Evolutionary conservation across 1,140 invertebrate species (phyloP).

Genomic region (Spodoptera litura): DNA sequence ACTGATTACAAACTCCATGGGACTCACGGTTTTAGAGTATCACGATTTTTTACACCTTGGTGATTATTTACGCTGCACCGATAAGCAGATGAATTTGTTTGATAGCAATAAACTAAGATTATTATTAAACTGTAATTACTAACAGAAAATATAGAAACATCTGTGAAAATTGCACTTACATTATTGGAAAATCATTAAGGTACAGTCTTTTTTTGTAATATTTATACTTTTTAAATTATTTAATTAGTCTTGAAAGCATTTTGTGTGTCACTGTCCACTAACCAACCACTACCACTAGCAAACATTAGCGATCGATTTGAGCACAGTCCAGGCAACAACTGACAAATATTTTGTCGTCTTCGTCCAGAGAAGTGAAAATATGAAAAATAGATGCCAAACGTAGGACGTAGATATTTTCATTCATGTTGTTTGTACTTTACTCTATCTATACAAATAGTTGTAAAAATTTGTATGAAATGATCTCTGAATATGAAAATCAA

Average conservation of each 20-base stretch:
- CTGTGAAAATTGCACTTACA: not conserved
- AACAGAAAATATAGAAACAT: not conserved
- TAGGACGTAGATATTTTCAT: slow-evolving; percentile 21
- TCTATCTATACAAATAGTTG: not conserved
- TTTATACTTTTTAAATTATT: not conserved
- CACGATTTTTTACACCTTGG: not conserved
- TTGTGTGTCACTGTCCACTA: slow-evolving; percentile 17
- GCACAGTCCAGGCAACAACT: slow-evolving; percentile 6
- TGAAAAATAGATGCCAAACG: slow-evolving; percentile 24
- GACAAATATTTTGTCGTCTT: not conserved
- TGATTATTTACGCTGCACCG: not conserved
- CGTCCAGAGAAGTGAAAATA: slow-evolving; percentile 12
- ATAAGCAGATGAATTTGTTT: not conserved
- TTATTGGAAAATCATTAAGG: not conserved
- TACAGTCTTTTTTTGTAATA: not conserved
- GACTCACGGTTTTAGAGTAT: not conserved
- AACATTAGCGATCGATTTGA: not conserved
- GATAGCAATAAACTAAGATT: too few species aligned
- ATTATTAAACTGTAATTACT: not conserved
- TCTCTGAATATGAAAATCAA: too few species aligned
- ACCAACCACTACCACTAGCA: too few species aligned
- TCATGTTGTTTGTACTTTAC: slow-evolving; percentile 13
- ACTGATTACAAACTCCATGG: slow-evolving; percentile 18
- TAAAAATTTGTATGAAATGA: too few species aligned
- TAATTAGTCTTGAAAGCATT: not conserved